These are phyloP conservation scores for Plebejus argus DNA, from an alignment of 2,888 invertebrate genomes.

Conservation along the genomic window DNA sequence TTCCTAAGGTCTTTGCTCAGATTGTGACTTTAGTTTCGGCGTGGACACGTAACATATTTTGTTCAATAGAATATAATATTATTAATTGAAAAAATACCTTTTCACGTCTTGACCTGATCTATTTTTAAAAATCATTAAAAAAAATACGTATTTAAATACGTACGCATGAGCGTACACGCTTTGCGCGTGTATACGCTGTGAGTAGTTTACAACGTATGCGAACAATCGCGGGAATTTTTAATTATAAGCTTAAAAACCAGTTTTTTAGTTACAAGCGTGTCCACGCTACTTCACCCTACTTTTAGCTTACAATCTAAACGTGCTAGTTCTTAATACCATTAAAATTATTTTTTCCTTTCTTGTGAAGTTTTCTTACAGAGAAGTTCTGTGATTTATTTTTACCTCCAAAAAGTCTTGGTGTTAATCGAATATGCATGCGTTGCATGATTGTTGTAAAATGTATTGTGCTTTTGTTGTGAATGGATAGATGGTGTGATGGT, in stretches of 20 bases:
- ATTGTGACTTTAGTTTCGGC: conserved; percentile 22
- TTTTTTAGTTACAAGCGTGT: not conserved
- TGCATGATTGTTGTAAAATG: conserved; percentile 39
- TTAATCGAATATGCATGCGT: conserved; percentile 38
- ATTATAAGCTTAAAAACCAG: too few relatives aligned
- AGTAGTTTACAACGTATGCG: not conserved
- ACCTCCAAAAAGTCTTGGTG: conserved; percentile 22
- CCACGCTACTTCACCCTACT: conserved; percentile 27
- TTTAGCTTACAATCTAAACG: conserved; percentile 18
- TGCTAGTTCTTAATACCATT: conserved; percentile 6
- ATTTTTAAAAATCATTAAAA: not conserved
- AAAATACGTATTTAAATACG: not conserved
- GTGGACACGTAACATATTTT: conserved; percentile 19
- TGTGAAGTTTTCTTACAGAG: conserved; percentile 24
- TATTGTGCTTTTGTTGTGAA: conserved; percentile 27
- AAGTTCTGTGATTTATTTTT: conserved; percentile 28
- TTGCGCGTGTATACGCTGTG: not conserved
- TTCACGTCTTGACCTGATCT: not conserved
- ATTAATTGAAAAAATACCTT: not conserved
- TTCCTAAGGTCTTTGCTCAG: conserved; percentile 27
- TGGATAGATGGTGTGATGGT: conserved; percentile 1
- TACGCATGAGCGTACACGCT: not conserved
- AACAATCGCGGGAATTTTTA: not conserved
- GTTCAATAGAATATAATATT: not conserved
- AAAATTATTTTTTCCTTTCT: not conserved